Conservation (phyloP, 2,113 vertebrate species). For the Cephalopholis sonnerati region DNA sequence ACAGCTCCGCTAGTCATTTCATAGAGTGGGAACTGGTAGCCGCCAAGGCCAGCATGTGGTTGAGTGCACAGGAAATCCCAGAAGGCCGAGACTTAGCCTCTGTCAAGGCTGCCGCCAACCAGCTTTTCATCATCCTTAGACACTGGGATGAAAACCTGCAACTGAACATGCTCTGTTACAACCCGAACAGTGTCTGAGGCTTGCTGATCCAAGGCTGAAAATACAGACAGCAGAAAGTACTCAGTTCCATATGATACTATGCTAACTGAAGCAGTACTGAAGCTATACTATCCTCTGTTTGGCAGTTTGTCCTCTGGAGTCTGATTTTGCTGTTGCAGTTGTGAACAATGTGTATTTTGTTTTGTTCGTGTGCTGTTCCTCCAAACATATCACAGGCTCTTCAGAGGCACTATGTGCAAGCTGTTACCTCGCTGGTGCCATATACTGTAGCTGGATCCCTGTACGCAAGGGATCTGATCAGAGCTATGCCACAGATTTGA, state of each 20-base stretch:
- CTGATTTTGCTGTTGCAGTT: constrained; percentile 57
- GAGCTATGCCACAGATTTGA: constrained; percentile 48
- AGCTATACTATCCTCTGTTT: constrained; percentile 55
- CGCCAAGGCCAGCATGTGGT: constrained; percentile 93
- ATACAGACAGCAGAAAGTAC: constrained; percentile 4
- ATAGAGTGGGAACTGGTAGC: constrained; percentile 96
- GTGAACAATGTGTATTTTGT: constrained; percentile 68
- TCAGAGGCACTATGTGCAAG: constrained; percentile 61
- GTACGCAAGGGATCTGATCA: constrained; percentile 30
- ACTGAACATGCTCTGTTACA: constrained; percentile 96
- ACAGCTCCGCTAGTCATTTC: constrained; percentile 93
- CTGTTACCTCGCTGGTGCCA: constrained; percentile 67
- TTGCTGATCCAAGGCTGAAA: not conserved
- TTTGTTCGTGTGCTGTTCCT: constrained; percentile 61
- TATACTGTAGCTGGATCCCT: constrained; percentile 54
- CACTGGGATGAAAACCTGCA: constrained; percentile 98
- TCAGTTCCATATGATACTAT: constrained; percentile 63
- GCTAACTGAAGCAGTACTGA: constrained; percentile 65
- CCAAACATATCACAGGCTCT: constrained; percentile 75
- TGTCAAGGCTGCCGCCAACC: constrained; percentile 91
- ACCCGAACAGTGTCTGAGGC: constrained; percentile 89
- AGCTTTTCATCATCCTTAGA: constrained; percentile 96
- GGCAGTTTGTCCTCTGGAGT: constrained; percentile 56
- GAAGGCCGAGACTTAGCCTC: constrained; percentile 85
- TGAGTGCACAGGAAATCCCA: constrained; percentile 88